Percentiles rank a stretch among this genome's conserved stretches.
Evolutionary conservation across 2,797 vertebrate genomes (phyloP).

Genomic region (Pipistrellus pipistrellus): DNA sequence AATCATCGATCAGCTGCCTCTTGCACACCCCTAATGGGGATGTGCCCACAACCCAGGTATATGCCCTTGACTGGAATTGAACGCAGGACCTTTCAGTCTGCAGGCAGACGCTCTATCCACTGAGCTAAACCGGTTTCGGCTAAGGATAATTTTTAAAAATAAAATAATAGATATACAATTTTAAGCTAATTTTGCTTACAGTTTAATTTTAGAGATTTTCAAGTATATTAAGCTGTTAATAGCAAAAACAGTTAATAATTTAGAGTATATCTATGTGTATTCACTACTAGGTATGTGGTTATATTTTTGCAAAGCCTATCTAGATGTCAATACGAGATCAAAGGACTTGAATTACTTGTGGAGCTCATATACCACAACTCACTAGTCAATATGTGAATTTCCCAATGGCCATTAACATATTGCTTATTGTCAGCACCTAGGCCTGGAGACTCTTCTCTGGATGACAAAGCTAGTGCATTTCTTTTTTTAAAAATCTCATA

Average conservation of each 20-base stretch:
- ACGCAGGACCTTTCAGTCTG: too few relatives aligned
- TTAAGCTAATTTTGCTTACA: constrained; percentile 36
- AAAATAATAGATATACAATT: not conserved
- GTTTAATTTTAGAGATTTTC: not conserved
- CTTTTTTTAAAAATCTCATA: not conserved
- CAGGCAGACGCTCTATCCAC: too few relatives aligned
- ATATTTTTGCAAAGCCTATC: not conserved
- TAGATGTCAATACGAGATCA: not conserved
- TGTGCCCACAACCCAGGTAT: too few relatives aligned
- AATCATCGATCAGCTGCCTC: too few relatives aligned
- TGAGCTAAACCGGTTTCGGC: too few relatives aligned
- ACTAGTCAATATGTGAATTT: not conserved
- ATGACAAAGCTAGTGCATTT: not conserved
- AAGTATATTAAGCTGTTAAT: not conserved
- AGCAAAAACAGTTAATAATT: not conserved
- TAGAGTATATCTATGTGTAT: not conserved
- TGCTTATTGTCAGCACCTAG: not conserved
- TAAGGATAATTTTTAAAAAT: not conserved
- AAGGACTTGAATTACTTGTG: not conserved
- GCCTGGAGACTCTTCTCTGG: not conserved
- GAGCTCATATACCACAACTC: not conserved
- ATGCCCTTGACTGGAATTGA: too few relatives aligned
- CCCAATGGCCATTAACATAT: not conserved
- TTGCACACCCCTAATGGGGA: too few relatives aligned
- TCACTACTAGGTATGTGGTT: not conserved